Percentiles rank a stretch among this genome's conserved stretches.
Conservation (phyloP, 2,888 invertebrate species). For the Therioaphis trifolii region DNA sequence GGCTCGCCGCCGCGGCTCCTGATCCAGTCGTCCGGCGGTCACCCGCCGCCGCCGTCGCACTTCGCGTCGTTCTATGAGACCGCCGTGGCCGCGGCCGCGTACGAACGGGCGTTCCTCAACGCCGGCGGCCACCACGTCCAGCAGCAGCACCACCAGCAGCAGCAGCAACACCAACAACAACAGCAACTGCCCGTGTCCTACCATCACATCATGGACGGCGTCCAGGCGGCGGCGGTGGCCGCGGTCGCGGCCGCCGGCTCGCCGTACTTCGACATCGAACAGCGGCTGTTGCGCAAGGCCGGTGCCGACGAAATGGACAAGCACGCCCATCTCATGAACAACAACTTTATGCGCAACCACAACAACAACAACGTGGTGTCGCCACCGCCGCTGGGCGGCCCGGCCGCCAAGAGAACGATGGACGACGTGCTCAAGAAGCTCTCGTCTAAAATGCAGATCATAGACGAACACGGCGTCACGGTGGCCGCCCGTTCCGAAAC, state of each 20-base stretch:
- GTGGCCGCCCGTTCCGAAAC: slow-evolving; percentile 74
- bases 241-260: slow-evolving; percentile 73
- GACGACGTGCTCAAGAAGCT: slow-evolving; percentile 89
- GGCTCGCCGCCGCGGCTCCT: slow-evolving; percentile 41
- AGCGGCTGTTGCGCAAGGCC: slow-evolving; percentile 67
- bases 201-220: slow-evolving; percentile 51
- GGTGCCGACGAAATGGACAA: slow-evolving; percentile 50
- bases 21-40: not conserved
- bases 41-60: not conserved
- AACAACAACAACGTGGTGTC: slow-evolving; percentile 23
- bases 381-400: not conserved
- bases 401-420: slow-evolving; percentile 79
- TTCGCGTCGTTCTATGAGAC: slow-evolving; percentile 52
- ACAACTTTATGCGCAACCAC: slow-evolving; percentile 36
- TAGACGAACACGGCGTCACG: slow-evolving; percentile 71
- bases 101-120: slow-evolving; percentile 49
- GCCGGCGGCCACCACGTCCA: slow-evolving; percentile 40
- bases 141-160: slow-evolving; percentile 26
- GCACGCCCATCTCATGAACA: slow-evolving; percentile 38
- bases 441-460: slow-evolving; percentile 85
- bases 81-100: slow-evolving; percentile 52
- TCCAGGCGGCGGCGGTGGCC: slow-evolving; percentile 68
- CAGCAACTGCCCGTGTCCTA: slow-evolving; percentile 9
- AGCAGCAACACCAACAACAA: slow-evolving; percentile 21
- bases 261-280: slow-evolving; percentile 65